phyloP scores from a whole-genome alignment of 2,888 invertebrate species.

The Fissipunctia ypsillon region DNA sequence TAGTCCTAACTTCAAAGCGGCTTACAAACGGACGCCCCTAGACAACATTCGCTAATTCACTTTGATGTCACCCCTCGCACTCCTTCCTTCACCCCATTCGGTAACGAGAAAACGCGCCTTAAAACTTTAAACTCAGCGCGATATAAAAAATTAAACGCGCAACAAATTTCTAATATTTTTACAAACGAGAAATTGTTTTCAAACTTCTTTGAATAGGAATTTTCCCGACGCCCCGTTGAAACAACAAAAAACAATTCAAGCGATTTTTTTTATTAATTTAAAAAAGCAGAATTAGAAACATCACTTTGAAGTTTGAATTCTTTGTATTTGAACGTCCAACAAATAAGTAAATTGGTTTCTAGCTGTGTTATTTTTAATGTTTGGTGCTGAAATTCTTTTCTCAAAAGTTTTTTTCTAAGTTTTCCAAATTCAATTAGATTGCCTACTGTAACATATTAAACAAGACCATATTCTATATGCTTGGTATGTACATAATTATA shows the following conservation, averaged over 20 bases:
- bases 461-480: background rate
- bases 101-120: conserved; percentile 88
- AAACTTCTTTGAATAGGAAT: conserved; percentile 75
- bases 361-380: conserved; percentile 14
- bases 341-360: conserved; percentile 32
- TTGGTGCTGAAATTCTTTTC: background rate
- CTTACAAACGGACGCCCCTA: conserved; percentile 89
- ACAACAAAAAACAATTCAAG: conserved; percentile 52
- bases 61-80: conserved; percentile 87
- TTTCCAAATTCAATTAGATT: background rate
- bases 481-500: background rate
- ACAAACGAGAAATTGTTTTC: conserved; percentile 82
- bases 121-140: conserved; percentile 85
- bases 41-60: conserved; percentile 90
- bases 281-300: conserved; percentile 63
- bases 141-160: conserved; percentile 84
- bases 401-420: background rate
- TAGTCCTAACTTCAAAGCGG: conserved; percentile 88
- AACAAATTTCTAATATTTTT: conserved; percentile 83
- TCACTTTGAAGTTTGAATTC: conserved; percentile 57
- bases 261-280: conserved; percentile 59
- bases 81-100: conserved; percentile 69
- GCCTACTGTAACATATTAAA: background rate
- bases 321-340: conserved; percentile 32
- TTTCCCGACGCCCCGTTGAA: conserved; percentile 60